Base-by-base conservation (phyloP, 2,113 vertebrate genomes). In the Pandion haliaetus region DNA sequence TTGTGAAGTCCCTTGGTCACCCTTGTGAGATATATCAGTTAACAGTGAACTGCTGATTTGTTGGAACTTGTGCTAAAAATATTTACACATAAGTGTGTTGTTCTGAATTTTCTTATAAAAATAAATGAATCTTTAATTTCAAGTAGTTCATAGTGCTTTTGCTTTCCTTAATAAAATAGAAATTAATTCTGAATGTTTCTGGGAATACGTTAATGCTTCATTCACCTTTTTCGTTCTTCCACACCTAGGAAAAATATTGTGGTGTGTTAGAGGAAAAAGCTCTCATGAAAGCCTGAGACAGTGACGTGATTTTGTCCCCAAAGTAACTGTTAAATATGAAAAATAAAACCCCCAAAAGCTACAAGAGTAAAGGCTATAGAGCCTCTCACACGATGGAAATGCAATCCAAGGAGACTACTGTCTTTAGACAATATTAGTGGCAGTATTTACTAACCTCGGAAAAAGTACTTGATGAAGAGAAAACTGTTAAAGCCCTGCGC, bases 291-390 rank as follows among this genome's bases (percentile, higher is more conserved):
- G 24, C 16, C 28, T 55, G 62, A 54, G 14, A 44, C 8, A 38
- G 7, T 3, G 6, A 34, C 20, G 19, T 12, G 52, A 28, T 32
- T 52, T 23, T 20, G 5, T 36, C 3, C 25, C 15, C 1, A 9
- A 44, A 78, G 31, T 17, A 74, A 40, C 28, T 61, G 16, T 20
- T 65, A 61, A 38, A 15, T 7, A 6, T 47, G 52, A n/a, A 38
- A 59, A 63, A 12, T 9, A 15, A 58, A 0, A 26, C 6, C 11
- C 3, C 1, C 5, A 29, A 63, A 55, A 61, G 5, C 29, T 57
- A 0, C 17, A 25, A 28, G 9, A 55, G 21, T 12, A 13, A 58
- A 55, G 32, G 8, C 28, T 50, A 0, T 6, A 14, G 66, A 61
- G 18, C 8, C 16, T 31, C 14, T 85, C 8, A 10, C 6, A 1